Percentiles rank a stretch among this genome's conserved stretches.
phyloP scores from a whole-genome alignment of 2,113 vertebrate species.

The Pelecanus crispus region DNA sequence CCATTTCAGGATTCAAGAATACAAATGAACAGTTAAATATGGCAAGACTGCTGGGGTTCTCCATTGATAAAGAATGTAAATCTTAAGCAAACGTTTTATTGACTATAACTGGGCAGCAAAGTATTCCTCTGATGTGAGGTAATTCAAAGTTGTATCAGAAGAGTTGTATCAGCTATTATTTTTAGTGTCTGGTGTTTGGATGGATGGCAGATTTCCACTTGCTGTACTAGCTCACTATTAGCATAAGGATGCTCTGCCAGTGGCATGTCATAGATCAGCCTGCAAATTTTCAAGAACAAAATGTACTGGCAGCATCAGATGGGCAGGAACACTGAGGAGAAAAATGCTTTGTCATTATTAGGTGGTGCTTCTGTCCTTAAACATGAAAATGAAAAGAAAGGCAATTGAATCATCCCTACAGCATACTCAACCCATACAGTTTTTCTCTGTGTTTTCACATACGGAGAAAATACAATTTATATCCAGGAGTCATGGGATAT shows the following conservation, averaged over 20 bases:
- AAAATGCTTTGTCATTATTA: not conserved
- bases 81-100: not conserved
- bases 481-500: not conserved
- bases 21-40: not conserved
- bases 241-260: not conserved
- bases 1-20: not conserved
- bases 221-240: not conserved
- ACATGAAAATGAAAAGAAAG: not conserved
- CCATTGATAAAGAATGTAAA: not conserved
- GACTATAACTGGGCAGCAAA: not conserved
- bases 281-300: not conserved
- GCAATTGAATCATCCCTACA: not conserved
- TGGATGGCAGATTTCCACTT: not conserved
- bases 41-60: not conserved
- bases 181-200: not conserved
- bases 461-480: not conserved
- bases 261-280: not conserved
- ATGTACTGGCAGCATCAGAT: not conserved
- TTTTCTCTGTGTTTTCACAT: not conserved
- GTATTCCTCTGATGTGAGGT: not conserved
- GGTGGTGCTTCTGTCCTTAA: not conserved
- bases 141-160: not conserved
- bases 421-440: not conserved
- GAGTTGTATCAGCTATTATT: not conserved
- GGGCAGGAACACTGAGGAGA: not conserved